Evolutionary conservation across 2,797 vertebrate genomes (phyloP), one percentile per base, ranked within the genome.

Genomic region (Erithacus rubecula): DNA sequence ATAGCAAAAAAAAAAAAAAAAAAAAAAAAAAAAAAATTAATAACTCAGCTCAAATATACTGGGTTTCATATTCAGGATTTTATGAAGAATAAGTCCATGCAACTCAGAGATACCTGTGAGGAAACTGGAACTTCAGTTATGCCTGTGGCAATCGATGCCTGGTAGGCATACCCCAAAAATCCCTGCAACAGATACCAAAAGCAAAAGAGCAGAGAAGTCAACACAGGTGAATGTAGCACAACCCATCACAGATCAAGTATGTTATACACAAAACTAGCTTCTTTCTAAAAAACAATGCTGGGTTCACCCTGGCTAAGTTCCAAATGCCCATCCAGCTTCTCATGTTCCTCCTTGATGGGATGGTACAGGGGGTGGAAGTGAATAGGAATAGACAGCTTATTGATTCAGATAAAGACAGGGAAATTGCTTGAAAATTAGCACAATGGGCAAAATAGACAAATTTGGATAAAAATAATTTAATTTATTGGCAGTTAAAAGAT

Each of bases 381-480:
- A 80, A 88, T 10, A 43, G 5, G 9, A 47, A 41, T 4, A 63
- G 18, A 88, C 55, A 90, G 60, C 9, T 34, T 32, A 34, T 8
- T 3, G 2, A 10, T n/a, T 2, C 2, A 64, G 49, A 41, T 18
- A 52, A 60, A 79, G 15, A 44, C 7, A 65, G 5, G 14, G 10
- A 88, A 23, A 46, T 47, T 59, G 12, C 3, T 77, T 80, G 36
- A 26, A 53, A 55, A 51, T 47, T 51, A 43, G 6, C 5, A 2
- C 20, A 37, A 29, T 0, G 0, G 5, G 4, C 3, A 70, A 81
- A 62, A 47, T 0, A 22, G 29, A 67, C 14, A 81, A 8, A n/a
- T 43, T 56, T 67, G 1, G 5, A 15, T 13, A 9, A 59, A 68
- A 44, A 1, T 15, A 36, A 5, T 52, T 65, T 44, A 37, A 67